Evolutionary conservation across 1,140 invertebrate species (phyloP).

Genomic region (Heliconius melpomene): DNA sequence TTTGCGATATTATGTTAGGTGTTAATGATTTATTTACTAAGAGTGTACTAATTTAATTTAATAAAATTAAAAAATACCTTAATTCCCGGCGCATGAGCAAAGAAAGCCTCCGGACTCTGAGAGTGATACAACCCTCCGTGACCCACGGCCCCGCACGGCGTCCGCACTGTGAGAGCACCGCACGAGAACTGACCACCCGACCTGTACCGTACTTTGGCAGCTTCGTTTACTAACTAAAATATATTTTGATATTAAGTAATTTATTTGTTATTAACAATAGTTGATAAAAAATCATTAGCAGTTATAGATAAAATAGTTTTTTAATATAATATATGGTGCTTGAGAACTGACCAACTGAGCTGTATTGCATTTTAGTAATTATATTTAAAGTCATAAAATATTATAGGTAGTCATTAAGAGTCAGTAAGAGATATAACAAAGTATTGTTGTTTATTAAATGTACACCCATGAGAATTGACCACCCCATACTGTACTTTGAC

Average conservation of each 20-base stretch:
- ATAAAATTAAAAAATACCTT: constrained; percentile 81
- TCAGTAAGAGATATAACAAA: too few species aligned
- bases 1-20: too few species aligned
- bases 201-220: constrained; percentile 96
- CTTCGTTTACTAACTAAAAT: constrained; percentile 89
- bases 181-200: constrained; percentile 95
- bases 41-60: too few species aligned
- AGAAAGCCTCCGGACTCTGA: constrained; percentile 98
- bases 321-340: constrained; percentile 84
- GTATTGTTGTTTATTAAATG: too few species aligned
- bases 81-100: constrained; percentile 96
- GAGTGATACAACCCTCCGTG: constrained; percentile 99
- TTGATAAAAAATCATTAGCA: too few species aligned
- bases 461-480: too few species aligned
- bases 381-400: constrained; percentile 51
- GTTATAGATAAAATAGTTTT: too few species aligned
- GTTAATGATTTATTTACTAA: too few species aligned
- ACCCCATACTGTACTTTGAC: too few species aligned
- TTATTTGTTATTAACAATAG: too few species aligned
- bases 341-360: constrained; percentile 94
- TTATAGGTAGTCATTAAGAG: too few species aligned
- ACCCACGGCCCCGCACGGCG: constrained; percentile 93
- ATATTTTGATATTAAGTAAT: too few species aligned
- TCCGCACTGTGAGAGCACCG: constrained; percentile 94
- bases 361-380: constrained; percentile 97